Percentiles rank a stretch among this genome's conserved stretches.
Conservation (phyloP, 1,140 invertebrate species). For the Teleopsis dalmanni region DNA sequence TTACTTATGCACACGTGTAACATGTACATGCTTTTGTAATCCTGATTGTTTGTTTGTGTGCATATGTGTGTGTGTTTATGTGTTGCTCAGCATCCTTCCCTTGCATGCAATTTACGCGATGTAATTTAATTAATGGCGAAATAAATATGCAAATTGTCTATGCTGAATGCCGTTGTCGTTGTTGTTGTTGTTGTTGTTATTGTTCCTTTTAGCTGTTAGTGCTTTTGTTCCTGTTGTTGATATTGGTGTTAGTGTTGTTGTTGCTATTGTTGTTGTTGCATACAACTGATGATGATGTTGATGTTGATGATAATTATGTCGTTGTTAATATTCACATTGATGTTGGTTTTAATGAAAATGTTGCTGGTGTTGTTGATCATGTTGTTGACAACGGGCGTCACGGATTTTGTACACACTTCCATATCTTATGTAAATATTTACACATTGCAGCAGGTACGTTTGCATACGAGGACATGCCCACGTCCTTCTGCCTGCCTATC, state of each 20-base stretch:
- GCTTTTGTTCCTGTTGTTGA: conserved; percentile 7
- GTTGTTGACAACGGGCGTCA: conserved; percentile 43
- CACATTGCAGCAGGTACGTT: conserved; percentile 41
- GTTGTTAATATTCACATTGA: background rate
- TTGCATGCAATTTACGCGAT: conserved; percentile 37
- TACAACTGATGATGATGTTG: background rate
- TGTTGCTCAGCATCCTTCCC: conserved; percentile 11
- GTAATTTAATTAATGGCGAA: conserved; percentile 44
- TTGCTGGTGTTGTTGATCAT: conserved; percentile 25
- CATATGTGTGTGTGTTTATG: background rate
- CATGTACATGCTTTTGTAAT: background rate
- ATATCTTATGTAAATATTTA: conserved; percentile 42
- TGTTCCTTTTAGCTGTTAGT: conserved; percentile 7
- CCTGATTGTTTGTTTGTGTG: background rate
- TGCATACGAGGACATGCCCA: too few relatives aligned
- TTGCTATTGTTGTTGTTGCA: background rate
- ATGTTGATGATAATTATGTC: background rate
- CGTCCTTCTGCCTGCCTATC: too few relatives aligned
- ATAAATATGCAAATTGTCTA: conserved; percentile 18
- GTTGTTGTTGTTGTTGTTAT: background rate
- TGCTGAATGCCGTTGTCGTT: conserved; percentile 4
- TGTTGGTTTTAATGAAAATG: background rate
- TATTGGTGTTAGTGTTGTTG: background rate
- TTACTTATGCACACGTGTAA: background rate
- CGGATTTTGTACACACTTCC: conserved; percentile 19